phyloP scores from a whole-genome alignment of 2,888 invertebrate species.

The Formica aserva region DNA sequence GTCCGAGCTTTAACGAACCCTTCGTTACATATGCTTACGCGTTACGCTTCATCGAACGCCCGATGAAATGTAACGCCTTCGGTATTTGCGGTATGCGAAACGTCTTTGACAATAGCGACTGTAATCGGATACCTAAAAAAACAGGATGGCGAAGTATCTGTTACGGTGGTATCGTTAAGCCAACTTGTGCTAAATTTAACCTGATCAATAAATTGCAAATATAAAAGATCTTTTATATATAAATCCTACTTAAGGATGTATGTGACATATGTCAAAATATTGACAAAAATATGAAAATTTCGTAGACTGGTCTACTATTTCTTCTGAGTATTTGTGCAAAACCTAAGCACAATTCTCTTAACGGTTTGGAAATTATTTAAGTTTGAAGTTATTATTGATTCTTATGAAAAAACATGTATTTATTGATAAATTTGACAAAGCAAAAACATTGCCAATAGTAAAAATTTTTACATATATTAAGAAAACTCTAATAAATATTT shows the following conservation, averaged over 20 bases:
- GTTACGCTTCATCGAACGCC: conserved; percentile 12
- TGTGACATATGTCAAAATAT: too few relatives aligned
- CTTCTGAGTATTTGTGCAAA: too few relatives aligned
- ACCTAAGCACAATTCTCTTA: too few relatives aligned
- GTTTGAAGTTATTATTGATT: too few relatives aligned
- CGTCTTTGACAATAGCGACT: conserved; percentile 11
- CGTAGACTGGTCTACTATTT: too few relatives aligned
- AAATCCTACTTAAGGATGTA: not conserved
- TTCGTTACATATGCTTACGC: conserved; percentile 1
- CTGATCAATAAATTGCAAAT: not conserved
- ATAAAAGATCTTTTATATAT: not conserved
- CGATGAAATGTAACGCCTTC: conserved; percentile 45
- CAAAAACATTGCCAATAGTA: too few relatives aligned
- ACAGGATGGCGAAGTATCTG: not conserved
- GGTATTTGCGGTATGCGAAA: not conserved
- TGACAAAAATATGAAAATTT: too few relatives aligned
- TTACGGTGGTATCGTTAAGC: not conserved
- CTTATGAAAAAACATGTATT: too few relatives aligned
- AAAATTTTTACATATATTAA: too few relatives aligned
- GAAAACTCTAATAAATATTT: too few relatives aligned
- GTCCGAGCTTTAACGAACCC: not conserved
- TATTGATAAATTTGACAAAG: too few relatives aligned
- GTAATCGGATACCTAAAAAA: conserved; percentile 31
- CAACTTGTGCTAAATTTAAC: not conserved
- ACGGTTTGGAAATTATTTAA: too few relatives aligned